These are phyloP conservation scores for Nebria brevicollis DNA, from an alignment of 2,888 invertebrate genomes.

Conservation along the genomic window DNA sequence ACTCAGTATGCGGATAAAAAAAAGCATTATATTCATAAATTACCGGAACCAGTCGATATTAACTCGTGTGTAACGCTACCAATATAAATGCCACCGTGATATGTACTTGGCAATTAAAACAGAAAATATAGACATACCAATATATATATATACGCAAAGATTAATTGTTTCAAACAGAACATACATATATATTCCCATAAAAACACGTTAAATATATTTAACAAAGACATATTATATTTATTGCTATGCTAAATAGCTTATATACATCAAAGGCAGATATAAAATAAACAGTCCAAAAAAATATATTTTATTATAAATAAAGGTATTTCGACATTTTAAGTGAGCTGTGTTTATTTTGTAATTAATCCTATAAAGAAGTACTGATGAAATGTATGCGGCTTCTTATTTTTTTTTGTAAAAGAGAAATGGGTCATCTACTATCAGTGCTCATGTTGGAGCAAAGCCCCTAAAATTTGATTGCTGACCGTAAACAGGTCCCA, in stretches of 20 bases:
- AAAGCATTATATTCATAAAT: constrained; percentile 19
- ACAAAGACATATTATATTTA: not conserved
- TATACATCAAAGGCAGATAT: too few species aligned
- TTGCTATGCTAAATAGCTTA: too few species aligned
- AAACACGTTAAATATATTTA: not conserved
- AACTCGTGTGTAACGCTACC: constrained; percentile 23
- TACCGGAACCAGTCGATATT: constrained; percentile 5
- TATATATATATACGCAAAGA: not conserved
- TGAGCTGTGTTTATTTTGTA: too few species aligned
- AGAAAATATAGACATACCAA: not conserved
- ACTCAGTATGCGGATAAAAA: not conserved
- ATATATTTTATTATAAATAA: too few species aligned
- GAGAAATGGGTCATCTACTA: not conserved
- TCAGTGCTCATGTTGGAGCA: not conserved
- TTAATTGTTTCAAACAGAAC: constrained; percentile 17
- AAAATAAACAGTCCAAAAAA: too few species aligned
- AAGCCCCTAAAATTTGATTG: not conserved
- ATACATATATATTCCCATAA: not conserved
- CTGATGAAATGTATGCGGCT: too few species aligned
- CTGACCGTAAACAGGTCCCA: not conserved
- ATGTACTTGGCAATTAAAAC: constrained; percentile 17
- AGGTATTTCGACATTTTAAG: too few species aligned
- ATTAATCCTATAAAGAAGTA: too few species aligned
- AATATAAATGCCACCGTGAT: constrained; percentile 24
- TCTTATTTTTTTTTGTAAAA: not conserved